Evolutionary conservation across 2,113 vertebrate species (phyloP).

Genomic region (Neolamprologus cancellatus): DNA sequence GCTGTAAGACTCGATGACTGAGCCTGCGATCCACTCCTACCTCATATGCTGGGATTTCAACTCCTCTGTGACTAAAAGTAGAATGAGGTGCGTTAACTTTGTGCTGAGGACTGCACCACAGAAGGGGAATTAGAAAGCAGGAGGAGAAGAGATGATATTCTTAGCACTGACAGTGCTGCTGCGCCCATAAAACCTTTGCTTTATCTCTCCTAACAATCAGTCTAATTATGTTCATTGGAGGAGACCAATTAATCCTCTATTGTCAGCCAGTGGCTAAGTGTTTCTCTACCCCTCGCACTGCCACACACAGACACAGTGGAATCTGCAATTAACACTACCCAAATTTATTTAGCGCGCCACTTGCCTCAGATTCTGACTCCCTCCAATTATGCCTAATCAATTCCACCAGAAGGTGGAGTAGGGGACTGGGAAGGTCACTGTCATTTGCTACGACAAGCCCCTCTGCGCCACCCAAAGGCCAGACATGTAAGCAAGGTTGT

Average conservation of each 20-base stretch:
- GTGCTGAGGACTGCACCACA: constrained; percentile 19
- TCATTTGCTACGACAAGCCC: constrained; percentile 59
- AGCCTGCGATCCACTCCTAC: constrained; percentile 39
- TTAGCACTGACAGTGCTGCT: constrained; percentile 57
- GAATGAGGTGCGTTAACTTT: constrained; percentile 41
- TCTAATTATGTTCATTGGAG: constrained; percentile 84
- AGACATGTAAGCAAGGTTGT: constrained; percentile 37
- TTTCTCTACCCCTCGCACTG: constrained; percentile 72
- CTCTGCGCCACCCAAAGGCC: constrained; percentile 54
- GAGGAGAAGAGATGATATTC: constrained; percentile 43
- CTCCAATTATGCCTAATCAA: constrained; percentile 84
- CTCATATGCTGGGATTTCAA: constrained; percentile 22
- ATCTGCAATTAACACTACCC: constrained; percentile 82
- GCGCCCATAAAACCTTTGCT: constrained; percentile 77
- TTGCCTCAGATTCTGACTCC: constrained; percentile 74
- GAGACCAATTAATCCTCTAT: constrained; percentile 85
- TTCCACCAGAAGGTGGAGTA: constrained; percentile 61
- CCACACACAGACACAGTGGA: constrained; percentile 67
- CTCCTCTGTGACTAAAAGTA: constrained; percentile 36
- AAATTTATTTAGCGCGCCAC: constrained; percentile 85
- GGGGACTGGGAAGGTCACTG: constrained; percentile 52
- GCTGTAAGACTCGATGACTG: constrained; percentile 26
- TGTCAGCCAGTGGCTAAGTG: constrained; percentile 82
- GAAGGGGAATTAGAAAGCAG: constrained; percentile 8
- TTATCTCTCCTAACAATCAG: constrained; percentile 82